Evolutionary conservation across 2,888 invertebrate genomes (phyloP).

Genomic region (Cactoblastis cactorum): DNA sequence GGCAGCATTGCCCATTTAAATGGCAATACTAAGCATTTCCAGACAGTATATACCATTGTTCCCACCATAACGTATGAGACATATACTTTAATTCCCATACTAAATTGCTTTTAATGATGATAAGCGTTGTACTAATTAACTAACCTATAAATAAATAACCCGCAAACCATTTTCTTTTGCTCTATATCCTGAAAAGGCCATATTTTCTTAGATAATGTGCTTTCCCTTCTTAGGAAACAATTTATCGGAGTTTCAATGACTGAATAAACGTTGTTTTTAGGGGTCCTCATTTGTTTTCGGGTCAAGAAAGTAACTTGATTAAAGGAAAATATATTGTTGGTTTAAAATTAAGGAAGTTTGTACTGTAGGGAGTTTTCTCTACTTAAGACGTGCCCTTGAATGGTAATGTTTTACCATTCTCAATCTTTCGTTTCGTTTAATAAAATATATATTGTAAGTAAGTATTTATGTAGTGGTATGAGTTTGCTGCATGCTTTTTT

Average conservation of each 20-base stretch:
- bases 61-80: conserved; percentile 8
- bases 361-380: neutral
- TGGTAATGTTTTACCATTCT: too few species aligned
- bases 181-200: conserved; percentile 1
- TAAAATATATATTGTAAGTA: too few species aligned
- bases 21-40: too few species aligned
- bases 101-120: conserved; percentile 8
- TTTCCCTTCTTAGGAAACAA: conserved; percentile 3
- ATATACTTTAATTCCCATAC: conserved; percentile 6
- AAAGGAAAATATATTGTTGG: conserved; percentile 2
- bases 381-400: too few species aligned
- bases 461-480: too few species aligned
- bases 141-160: conserved; percentile 1
- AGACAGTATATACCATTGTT: neutral
- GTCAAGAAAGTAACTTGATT: conserved; percentile 4
- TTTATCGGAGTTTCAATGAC: conserved; percentile 8
- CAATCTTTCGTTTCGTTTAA: too few species aligned
- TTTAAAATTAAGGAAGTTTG: neutral
- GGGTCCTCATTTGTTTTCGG: neutral
- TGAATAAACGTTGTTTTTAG: conserved; percentile 6
- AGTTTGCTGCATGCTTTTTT: too few species aligned
- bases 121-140: conserved; percentile 9
- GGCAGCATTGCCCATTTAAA: too few species aligned
- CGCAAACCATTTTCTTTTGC: neutral
- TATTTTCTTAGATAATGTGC: conserved; percentile 4